phyloP scores from a whole-genome alignment of 2,888 invertebrate genomes.

The Melolontha melolontha region DNA sequence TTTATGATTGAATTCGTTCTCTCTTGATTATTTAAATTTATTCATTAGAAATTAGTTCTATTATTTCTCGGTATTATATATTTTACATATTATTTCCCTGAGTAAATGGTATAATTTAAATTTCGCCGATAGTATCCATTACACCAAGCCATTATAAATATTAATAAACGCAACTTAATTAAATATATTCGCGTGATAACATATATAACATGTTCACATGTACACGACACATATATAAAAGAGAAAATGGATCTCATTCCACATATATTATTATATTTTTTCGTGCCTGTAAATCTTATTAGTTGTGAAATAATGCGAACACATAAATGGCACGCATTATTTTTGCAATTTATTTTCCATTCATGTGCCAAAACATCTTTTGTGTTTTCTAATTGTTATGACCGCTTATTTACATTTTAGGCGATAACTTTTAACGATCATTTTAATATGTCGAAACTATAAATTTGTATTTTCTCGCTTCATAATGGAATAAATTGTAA shows the following conservation, averaged over 20 bases:
- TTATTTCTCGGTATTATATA: too few relatives aligned
- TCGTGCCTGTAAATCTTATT: background rate
- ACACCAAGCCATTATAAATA: conserved; percentile 33
- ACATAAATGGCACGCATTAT: conserved; percentile 1
- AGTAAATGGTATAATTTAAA: too few relatives aligned
- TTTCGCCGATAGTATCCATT: conserved; percentile 18
- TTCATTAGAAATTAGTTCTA: too few relatives aligned
- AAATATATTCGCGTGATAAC: conserved; percentile 32
- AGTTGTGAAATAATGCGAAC: background rate
- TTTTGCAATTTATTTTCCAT: conserved; percentile 33
- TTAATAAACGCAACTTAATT: conserved; percentile 34
- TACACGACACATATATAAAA: background rate
- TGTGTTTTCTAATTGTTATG: conserved; percentile 31
- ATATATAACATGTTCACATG: conserved; percentile 4
- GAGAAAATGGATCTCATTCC: background rate
- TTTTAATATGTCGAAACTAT: conserved; percentile 22
- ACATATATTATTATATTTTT: conserved; percentile 1
- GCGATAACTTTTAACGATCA: conserved; percentile 31
- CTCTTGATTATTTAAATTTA: too few relatives aligned
- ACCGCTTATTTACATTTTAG: conserved; percentile 32
- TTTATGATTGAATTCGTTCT: too few relatives aligned
- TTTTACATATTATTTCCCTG: too few relatives aligned
- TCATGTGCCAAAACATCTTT: conserved; percentile 34
- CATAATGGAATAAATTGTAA: too few relatives aligned
- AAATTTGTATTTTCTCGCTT: conserved; percentile 3